Base-by-base conservation (phyloP, 2,888 invertebrate species). In the Philopedon plagiatum region DNA sequence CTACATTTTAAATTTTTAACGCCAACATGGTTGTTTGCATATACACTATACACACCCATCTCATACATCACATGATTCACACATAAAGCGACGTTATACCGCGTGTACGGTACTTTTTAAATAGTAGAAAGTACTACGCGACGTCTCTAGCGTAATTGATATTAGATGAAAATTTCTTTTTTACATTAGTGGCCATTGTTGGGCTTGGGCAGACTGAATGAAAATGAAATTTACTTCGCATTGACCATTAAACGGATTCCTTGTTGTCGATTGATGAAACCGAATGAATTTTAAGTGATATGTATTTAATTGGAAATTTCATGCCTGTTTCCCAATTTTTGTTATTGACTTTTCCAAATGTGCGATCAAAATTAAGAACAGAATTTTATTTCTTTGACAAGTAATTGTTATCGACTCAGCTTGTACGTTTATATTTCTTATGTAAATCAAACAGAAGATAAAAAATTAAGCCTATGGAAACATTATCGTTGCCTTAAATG, bases 91-190 rank as follows among this genome's bases (percentile, higher is more conserved):
- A 21, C 21, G 21, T 11, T 46, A n/a, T n/a, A 23, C 23, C 5
- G 5, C 23, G 19, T 13, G 26, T 9, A 13, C 51, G 49, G 23
- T 51, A 62, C 51, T 62, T 46, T 62, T 62, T 62, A 29, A 49
- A 41, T 60, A 68, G 54, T 68, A 68, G 68, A 68, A 68, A 68
- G 68, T 49, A 26, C 11, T n/a, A 46, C 41, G 61, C 29, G 13
- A 65, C 29, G 60, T 67, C 54, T 68, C 18, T 23, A 21, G 15
- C 4, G 44, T 29, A 51, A 68, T 68, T 68, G 61, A 61, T 62
- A 68, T 68, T 56, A 62, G 68, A 68, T 68, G 68, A 62, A 68
- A 68, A 61, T 68, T 68, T 68, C 68, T 62, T 68, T 68, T n/a
- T 68, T 21, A 56, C 67, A 32, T 29, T 61, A 62, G 68, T 68